A percentile compares a stretch with the other conserved stretches of the same genome.
phyloP scores from a whole-genome alignment of 2,888 invertebrate species.

The Himalopsyche tibetana region DNA sequence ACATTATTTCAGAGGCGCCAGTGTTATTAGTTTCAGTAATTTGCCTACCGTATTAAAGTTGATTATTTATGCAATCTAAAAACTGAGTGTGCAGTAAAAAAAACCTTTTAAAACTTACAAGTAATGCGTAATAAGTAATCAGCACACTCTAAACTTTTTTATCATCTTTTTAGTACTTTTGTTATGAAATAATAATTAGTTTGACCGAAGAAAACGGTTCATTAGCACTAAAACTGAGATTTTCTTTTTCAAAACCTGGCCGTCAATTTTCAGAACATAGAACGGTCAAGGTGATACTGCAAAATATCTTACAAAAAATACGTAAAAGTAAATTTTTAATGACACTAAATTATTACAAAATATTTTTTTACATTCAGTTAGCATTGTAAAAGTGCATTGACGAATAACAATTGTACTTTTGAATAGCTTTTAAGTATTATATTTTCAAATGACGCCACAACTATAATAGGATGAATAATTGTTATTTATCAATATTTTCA shows the following conservation, averaged over 20 bases:
- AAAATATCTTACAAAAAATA: background rate
- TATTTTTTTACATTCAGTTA: background rate
- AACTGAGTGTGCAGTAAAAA: no score
- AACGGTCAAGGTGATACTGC: background rate
- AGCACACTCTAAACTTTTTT: no score
- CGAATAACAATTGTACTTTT: background rate
- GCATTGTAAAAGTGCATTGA: constrained; percentile 1
- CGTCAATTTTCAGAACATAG: background rate
- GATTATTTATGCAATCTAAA: no score
- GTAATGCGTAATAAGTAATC: no score
- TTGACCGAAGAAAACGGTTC: background rate
- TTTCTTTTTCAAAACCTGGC: background rate
- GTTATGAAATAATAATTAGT: no score
- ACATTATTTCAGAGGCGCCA: no score
- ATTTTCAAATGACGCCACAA: background rate
- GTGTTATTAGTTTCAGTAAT: no score
- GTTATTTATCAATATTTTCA: background rate
- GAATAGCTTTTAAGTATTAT: background rate
- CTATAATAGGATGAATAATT: background rate
- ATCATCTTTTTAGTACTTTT: no score
- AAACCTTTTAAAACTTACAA: no score
- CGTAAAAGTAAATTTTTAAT: background rate
- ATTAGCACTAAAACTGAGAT: background rate
- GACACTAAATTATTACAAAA: background rate
- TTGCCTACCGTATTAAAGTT: no score